These are phyloP conservation scores for Rhynchomys soricoides DNA, from an alignment of 2,113 vertebrate species.

Conservation along the genomic window DNA sequence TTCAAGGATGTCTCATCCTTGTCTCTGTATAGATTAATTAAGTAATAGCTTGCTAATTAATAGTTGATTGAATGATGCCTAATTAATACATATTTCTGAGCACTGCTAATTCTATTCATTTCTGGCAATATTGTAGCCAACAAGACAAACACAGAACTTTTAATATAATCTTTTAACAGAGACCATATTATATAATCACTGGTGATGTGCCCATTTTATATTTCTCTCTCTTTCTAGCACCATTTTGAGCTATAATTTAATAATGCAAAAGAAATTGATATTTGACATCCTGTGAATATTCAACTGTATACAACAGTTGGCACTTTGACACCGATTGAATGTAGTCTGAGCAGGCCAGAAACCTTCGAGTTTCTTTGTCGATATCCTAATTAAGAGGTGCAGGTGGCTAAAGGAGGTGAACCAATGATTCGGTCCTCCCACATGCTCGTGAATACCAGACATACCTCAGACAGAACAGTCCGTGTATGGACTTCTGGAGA, in stretches of 20 bases:
- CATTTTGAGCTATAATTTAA: background rate
- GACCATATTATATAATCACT: background rate
- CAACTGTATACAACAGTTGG: background rate
- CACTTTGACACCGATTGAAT: background rate
- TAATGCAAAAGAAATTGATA: background rate
- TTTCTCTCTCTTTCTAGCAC: background rate
- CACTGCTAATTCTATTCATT: background rate
- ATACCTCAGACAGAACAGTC: conserved; percentile 18
- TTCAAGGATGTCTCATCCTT: background rate
- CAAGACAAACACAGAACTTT: background rate
- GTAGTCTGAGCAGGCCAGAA: conserved; percentile 46
- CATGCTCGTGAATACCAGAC: background rate
- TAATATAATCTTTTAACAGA: background rate
- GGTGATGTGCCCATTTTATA: background rate
- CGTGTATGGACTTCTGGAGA: conserved; percentile 46
- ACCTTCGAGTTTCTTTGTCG: background rate
- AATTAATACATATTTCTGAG: conserved; percentile 37
- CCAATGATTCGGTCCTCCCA: background rate
- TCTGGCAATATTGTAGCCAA: background rate
- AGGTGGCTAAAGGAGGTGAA: conserved; percentile 50
- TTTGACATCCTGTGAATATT: background rate
- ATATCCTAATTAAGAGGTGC: conserved; percentile 51
- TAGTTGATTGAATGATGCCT: background rate
- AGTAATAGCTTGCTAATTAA: background rate
- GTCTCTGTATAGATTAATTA: background rate